phyloP scores from a whole-genome alignment of 2,113 vertebrate genomes.

The Puma concolor region DNA sequence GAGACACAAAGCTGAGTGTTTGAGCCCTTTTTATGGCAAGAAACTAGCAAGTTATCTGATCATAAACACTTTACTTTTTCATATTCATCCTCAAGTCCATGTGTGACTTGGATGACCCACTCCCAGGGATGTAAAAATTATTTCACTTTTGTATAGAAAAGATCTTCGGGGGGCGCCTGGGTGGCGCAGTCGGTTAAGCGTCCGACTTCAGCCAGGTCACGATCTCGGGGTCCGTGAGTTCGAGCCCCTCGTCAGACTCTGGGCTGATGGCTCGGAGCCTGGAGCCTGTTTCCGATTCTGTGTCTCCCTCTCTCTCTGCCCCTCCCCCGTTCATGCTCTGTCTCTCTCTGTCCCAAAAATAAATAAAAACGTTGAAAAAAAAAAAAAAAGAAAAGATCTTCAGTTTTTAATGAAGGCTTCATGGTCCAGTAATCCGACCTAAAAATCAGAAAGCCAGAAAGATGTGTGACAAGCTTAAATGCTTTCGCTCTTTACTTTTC shows the following conservation, averaged over 20 bases:
- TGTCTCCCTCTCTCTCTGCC: too few relatives aligned
- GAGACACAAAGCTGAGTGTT: background rate
- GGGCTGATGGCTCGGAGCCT: too few relatives aligned
- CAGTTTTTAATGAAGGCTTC: slow-evolving; percentile 5
- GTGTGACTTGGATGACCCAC: background rate
- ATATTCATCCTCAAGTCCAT: background rate
- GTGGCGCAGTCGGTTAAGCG: too few relatives aligned
- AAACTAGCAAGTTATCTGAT: background rate
- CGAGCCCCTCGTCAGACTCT: too few relatives aligned
- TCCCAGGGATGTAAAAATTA: background rate
- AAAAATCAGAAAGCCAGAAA: background rate
- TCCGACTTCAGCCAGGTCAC: too few relatives aligned
- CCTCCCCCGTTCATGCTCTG: too few relatives aligned
- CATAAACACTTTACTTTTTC: background rate
- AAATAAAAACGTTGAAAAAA: too few relatives aligned
- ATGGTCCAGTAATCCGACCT: background rate
- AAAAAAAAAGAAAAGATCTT: background rate
- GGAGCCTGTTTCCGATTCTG: too few relatives aligned
- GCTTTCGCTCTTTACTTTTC: background rate
- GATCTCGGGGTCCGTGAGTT: too few relatives aligned
- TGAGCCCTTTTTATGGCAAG: background rate
- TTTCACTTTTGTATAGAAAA: background rate
- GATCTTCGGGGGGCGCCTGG: too few relatives aligned
- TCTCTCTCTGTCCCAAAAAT: too few relatives aligned
- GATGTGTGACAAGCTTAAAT: background rate